Conservation (phyloP, 2,888 invertebrate species). For the Eupithecia insigniata region DNA sequence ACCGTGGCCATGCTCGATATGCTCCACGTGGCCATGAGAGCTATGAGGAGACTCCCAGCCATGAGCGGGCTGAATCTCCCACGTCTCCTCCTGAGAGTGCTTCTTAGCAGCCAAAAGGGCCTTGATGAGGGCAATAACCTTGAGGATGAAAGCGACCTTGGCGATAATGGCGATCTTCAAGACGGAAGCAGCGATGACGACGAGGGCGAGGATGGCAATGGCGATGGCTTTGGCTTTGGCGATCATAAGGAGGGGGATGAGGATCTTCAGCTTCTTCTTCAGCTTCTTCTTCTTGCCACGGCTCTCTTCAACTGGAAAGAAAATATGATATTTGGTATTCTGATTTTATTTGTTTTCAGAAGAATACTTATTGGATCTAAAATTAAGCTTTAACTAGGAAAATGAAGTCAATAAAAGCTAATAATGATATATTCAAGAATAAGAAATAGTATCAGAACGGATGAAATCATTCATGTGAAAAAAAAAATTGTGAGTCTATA, state of each 20-base stretch:
- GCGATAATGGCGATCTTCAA: constrained; percentile 89
- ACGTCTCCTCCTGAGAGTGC: constrained; percentile 61
- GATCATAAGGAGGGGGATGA: constrained; percentile 84
- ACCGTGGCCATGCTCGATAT: constrained; percentile 63
- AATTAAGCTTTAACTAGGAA: not conserved
- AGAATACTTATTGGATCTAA: not conserved
- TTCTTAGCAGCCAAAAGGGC: constrained; percentile 73
- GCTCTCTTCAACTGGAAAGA: constrained; percentile 74
- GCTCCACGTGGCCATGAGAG: constrained; percentile 49
- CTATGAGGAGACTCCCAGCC: constrained; percentile 55
- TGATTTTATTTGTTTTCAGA: not conserved
- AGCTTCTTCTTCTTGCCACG: constrained; percentile 91
- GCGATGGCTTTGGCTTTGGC: constrained; percentile 88
- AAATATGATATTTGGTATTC: not conserved
- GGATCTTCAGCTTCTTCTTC: constrained; percentile 75
- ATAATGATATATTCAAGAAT: not conserved
- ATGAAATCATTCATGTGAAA: not conserved
- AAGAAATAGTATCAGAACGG: not conserved
- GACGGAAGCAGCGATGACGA: constrained; percentile 87
- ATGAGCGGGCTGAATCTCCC: constrained; percentile 52
- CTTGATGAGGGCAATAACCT: constrained; percentile 70
- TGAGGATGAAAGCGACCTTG: constrained; percentile 88
- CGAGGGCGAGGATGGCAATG: constrained; percentile 86
- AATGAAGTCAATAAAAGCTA: not conserved
- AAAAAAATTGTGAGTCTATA: not conserved